phyloP scores from a whole-genome alignment of 2,113 vertebrate species.

The Cinclus cinclus region DNA sequence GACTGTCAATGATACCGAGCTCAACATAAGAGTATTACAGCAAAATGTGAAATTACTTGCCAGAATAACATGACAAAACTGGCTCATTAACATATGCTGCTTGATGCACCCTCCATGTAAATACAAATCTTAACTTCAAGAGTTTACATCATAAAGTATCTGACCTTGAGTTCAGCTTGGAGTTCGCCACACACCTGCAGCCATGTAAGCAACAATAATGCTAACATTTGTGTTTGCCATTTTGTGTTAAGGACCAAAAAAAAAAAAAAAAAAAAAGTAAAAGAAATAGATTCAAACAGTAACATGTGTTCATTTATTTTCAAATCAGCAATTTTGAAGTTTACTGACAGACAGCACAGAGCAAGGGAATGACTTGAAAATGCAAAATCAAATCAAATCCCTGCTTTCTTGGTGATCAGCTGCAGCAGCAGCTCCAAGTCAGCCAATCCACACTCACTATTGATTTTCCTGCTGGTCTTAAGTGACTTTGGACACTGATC shows the following conservation, averaged over 20 bases:
- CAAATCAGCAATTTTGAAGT: constrained; percentile 56
- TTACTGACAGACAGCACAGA: constrained; percentile 50
- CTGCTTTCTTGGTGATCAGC: constrained; percentile 58
- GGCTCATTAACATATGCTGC: constrained; percentile 30
- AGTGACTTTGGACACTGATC: constrained; percentile 70
- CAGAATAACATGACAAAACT: constrained; percentile 31
- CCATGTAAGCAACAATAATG: constrained; percentile 11
- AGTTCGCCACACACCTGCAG: constrained; percentile 60
- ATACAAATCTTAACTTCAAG: constrained; percentile 39
- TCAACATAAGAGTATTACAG: constrained; percentile 22
- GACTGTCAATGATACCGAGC: background rate
- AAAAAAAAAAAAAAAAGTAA: constrained; percentile 21
- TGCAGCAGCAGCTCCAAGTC: constrained; percentile 39
- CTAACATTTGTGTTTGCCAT: constrained; percentile 42
- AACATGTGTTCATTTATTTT: constrained; percentile 60
- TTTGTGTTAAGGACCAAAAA: constrained; percentile 13
- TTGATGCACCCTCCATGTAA: constrained; percentile 41
- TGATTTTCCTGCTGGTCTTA: constrained; percentile 69
- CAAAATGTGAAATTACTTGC: constrained; percentile 54
- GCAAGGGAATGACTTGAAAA: constrained; percentile 50
- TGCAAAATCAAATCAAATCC: constrained; percentile 59
- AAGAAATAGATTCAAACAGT: constrained; percentile 28
- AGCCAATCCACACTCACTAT: constrained; percentile 42
- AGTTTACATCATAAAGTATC: constrained; percentile 44
- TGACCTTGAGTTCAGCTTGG: constrained; percentile 59